A percentile compares a stretch with the other conserved stretches of the same genome.
Conservation (phyloP, 2,888 invertebrate species). For the Drosophila limbata region DNA sequence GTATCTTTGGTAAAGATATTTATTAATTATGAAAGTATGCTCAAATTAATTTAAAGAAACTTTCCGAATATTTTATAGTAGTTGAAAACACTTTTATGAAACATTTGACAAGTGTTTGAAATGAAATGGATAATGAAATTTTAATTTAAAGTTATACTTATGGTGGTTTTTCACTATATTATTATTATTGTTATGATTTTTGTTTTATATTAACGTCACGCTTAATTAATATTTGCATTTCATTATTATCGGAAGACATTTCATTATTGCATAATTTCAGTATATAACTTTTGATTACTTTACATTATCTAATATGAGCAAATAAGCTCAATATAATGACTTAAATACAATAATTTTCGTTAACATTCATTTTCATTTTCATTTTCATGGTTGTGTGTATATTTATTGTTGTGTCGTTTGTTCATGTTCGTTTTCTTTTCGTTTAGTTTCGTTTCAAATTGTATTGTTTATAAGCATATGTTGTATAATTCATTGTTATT, state of each 20-base stretch:
- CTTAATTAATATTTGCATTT: conserved; percentile 48
- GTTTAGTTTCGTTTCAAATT: conserved; percentile 3
- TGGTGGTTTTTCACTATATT: conserved; percentile 16
- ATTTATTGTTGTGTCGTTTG: conserved; percentile 52
- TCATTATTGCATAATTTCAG: conserved; percentile 67
- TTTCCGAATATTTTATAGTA: background rate
- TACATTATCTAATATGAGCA: conserved; percentile 60
- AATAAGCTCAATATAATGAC: conserved; percentile 61
- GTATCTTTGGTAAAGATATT: too few species aligned
- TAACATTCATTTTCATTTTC: conserved; percentile 45
- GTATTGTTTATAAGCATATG: conserved; percentile 33
- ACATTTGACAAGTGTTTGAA: background rate
- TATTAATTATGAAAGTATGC: too few species aligned
- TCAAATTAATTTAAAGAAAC: background rate
- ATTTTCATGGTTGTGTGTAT: conserved; percentile 51
- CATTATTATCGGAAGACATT: conserved; percentile 63
- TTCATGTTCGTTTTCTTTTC: conserved; percentile 16
- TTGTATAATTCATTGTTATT: conserved; percentile 48
- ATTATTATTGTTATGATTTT: conserved; percentile 29
- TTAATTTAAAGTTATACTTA: conserved; percentile 14
- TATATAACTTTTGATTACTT: conserved; percentile 52
- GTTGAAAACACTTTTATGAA: background rate
- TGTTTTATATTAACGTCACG: conserved; percentile 34
- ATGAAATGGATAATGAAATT: background rate
- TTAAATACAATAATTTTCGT: conserved; percentile 55